phyloP scores from a whole-genome alignment of 2,797 vertebrate species.

The Smutsia gigantea region DNA sequence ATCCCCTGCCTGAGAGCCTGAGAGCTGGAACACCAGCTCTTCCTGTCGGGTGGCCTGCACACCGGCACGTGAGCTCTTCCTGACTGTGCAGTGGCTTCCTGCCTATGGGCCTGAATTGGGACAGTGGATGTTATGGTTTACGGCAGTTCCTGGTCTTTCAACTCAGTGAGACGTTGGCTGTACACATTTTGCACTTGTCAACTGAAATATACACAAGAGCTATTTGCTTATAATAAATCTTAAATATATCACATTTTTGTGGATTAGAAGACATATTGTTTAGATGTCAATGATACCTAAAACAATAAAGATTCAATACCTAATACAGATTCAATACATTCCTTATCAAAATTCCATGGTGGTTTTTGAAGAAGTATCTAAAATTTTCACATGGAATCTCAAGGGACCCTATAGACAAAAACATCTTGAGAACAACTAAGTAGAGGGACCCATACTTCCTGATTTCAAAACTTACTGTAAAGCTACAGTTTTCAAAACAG shows the following conservation, averaged over 20 bases:
- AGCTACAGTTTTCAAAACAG: background rate
- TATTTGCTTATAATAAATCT: background rate
- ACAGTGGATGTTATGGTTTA: background rate
- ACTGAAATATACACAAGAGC: fast-evolving
- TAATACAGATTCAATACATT: background rate
- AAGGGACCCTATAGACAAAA: background rate
- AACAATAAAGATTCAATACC: background rate
- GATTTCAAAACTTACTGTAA: background rate
- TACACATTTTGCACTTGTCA: background rate
- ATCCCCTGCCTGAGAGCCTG: background rate
- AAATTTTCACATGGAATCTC: background rate
- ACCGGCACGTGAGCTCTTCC: background rate
- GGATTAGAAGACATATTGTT: background rate
- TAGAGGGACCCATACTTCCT: background rate
- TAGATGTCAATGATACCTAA: background rate
- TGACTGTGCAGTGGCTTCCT: background rate
- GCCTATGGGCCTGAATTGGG: background rate
- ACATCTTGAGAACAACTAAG: background rate
- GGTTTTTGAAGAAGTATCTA: background rate
- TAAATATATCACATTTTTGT: background rate
- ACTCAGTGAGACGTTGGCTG: background rate
- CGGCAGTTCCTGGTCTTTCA: background rate
- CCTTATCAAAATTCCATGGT: background rate
- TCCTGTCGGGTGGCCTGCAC: background rate
- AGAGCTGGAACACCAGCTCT: background rate